These are phyloP conservation scores for Drosophila repletoides DNA, from an alignment of 1,140 invertebrate genomes.

Conservation along the genomic window DNA sequence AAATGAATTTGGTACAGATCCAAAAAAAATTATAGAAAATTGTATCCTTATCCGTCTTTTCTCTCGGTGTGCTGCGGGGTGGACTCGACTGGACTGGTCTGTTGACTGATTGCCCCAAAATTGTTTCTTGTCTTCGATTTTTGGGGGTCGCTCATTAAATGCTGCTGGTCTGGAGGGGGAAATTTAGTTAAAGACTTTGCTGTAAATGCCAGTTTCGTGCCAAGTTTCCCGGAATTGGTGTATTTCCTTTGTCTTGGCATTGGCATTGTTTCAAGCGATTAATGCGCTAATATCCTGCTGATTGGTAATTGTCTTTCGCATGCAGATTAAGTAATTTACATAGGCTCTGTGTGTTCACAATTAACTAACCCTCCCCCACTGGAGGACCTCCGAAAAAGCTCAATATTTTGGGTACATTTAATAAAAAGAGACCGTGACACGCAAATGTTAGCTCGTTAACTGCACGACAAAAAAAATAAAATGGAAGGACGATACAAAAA, in stretches of 20 bases:
- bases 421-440: slow-evolving; percentile 27
- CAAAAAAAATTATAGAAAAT: no score
- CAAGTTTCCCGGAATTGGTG: not conserved
- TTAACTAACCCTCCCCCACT: slow-evolving; percentile 1
- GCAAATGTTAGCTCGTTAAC: slow-evolving; percentile 24
- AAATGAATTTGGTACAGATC: no score
- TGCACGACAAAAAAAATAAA: slow-evolving; percentile 11
- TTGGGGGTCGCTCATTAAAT: slow-evolving; percentile 20
- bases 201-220: slow-evolving; percentile 37
- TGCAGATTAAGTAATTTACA: slow-evolving; percentile 48
- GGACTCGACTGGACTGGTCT: no score
- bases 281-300: slow-evolving; percentile 38
- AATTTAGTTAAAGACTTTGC: slow-evolving; percentile 14
- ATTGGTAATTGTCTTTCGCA: slow-evolving; percentile 44
- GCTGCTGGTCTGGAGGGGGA: slow-evolving; percentile 10
- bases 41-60: no score
- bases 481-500: no score
- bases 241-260: slow-evolving; percentile 29
- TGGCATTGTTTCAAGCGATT: slow-evolving; percentile 44
- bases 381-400: not conserved
- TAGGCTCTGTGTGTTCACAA: slow-evolving; percentile 9
- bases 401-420: not conserved
- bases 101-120: slow-evolving; percentile 45
- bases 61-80: no score
- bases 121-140: slow-evolving; percentile 37